phyloP scores from a whole-genome alignment of 2,888 invertebrate genomes.

The Cosmopolites sordidus region DNA sequence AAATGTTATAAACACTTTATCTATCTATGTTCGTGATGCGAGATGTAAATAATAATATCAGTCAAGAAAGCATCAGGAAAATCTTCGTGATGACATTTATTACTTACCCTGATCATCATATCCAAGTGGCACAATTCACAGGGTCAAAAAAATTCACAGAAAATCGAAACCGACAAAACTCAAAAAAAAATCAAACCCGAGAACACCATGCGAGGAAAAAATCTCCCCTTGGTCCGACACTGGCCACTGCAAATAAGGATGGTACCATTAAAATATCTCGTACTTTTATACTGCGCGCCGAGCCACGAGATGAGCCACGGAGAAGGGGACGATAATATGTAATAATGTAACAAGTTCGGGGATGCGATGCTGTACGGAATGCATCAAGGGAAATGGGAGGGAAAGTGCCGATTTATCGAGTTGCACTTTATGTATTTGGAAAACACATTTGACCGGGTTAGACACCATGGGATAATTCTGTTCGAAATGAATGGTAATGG shows the following conservation, averaged over 20 bases:
- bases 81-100: too few relatives aligned
- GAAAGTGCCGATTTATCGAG: too few relatives aligned
- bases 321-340: conserved; percentile 41
- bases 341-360: conserved; percentile 39
- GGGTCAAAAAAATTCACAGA: conserved; percentile 5
- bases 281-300: conserved; percentile 42
- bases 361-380: background rate
- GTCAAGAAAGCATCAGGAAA: too few relatives aligned
- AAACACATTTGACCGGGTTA: too few relatives aligned
- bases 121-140: conserved; percentile 18
- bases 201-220: conserved; percentile 19
- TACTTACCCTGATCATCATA: conserved; percentile 25
- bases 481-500: too few relatives aligned
- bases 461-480: too few relatives aligned
- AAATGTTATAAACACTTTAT: too few relatives aligned
- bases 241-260: conserved; percentile 40
- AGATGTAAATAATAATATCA: too few relatives aligned
- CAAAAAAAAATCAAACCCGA: conserved; percentile 4
- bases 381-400: background rate
- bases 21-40: too few relatives aligned
- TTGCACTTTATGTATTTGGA: too few relatives aligned
- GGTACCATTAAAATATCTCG: conserved; percentile 42
- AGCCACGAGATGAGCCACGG: conserved; percentile 40
- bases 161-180: too few relatives aligned
- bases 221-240: conserved; percentile 36